phyloP scores from a whole-genome alignment of 2,888 invertebrate genomes.

The Listrodromus nycthemerus region DNA sequence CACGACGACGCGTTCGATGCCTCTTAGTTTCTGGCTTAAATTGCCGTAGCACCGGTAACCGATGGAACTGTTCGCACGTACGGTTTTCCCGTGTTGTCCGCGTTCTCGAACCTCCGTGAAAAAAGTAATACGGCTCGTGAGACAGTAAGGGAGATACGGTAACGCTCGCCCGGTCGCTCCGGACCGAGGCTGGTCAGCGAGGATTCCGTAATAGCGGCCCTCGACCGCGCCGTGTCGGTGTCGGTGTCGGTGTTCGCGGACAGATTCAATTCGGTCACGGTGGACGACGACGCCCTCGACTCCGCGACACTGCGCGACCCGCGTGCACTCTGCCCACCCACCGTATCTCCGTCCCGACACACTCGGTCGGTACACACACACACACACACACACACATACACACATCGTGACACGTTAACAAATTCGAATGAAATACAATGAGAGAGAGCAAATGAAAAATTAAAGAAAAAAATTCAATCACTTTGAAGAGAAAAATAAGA shows the following conservation, averaged over 20 bases:
- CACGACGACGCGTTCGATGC: too few relatives aligned
- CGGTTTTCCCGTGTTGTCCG: too few relatives aligned
- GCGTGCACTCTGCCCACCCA: constrained; percentile 78
- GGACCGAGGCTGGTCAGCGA: constrained; percentile 19
- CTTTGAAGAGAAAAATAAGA: too few relatives aligned
- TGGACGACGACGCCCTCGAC: constrained; percentile 78
- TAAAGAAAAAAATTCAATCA: too few relatives aligned
- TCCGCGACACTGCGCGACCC: constrained; percentile 73
- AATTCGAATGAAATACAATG: background rate
- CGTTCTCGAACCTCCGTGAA: too few relatives aligned
- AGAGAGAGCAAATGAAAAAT: too few relatives aligned
- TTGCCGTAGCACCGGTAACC: too few relatives aligned
- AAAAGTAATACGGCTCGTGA: constrained; percentile 53
- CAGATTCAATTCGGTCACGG: constrained; percentile 83
- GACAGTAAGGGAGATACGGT: constrained; percentile 50
- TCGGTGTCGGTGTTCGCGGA: constrained; percentile 79
- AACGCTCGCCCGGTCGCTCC: constrained; percentile 38
- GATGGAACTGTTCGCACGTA: constrained; percentile 61
- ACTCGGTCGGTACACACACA: constrained; percentile 63
- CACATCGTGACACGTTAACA: background rate
- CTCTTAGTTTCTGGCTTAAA: constrained; percentile 77
- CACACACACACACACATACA: constrained; percentile 18
- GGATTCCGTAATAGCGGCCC: constrained; percentile 28
- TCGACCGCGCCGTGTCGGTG: constrained; percentile 53
- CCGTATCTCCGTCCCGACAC: constrained; percentile 82